Conservation (phyloP, 2,888 invertebrate genomes). For the Dromius quadrimaculatus region DNA sequence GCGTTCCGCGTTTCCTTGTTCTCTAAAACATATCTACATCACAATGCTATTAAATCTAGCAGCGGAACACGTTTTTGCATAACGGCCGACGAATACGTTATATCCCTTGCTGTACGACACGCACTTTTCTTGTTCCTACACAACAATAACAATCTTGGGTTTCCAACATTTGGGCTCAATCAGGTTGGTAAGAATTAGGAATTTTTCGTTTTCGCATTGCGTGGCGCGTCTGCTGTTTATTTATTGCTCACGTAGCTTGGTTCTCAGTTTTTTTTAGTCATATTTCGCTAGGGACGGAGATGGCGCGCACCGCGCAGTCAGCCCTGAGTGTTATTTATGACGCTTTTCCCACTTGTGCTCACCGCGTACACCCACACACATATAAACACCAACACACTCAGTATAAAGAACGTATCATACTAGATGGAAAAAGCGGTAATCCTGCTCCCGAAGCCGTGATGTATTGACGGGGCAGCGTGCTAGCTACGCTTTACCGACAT, state of each 20-base stretch:
- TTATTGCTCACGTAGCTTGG: conserved; percentile 61
- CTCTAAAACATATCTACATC: conserved; percentile 45
- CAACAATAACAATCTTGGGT: conserved; percentile 15
- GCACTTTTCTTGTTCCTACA: conserved; percentile 42
- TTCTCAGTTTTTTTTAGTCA: conserved; percentile 63
- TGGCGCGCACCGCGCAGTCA: conserved; percentile 60
- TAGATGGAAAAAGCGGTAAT: conserved; percentile 63
- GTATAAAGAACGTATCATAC: conserved; percentile 65
- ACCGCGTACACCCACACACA: conserved; percentile 58
- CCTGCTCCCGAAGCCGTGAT: conserved; percentile 62
- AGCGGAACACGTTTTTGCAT: conserved; percentile 44
- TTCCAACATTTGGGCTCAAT: conserved; percentile 11
- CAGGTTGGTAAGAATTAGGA: conserved; percentile 31
- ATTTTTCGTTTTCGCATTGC: conserved; percentile 17
- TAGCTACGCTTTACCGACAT: conserved; percentile 53
- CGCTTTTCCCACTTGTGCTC: conserved; percentile 65
- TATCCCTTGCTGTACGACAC: conserved; percentile 32
- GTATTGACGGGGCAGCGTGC: conserved; percentile 60
- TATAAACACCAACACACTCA: too few relatives aligned
- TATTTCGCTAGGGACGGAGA: conserved; percentile 61
- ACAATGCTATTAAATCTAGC: conserved; percentile 48
- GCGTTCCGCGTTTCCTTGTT: conserved; percentile 30
- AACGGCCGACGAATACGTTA: conserved; percentile 38
- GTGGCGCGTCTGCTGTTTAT: conserved; percentile 59
- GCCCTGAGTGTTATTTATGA: conserved; percentile 67